phyloP scores from a whole-genome alignment of 1,140 invertebrate genomes.

The Oreohelix idahoensis region DNA sequence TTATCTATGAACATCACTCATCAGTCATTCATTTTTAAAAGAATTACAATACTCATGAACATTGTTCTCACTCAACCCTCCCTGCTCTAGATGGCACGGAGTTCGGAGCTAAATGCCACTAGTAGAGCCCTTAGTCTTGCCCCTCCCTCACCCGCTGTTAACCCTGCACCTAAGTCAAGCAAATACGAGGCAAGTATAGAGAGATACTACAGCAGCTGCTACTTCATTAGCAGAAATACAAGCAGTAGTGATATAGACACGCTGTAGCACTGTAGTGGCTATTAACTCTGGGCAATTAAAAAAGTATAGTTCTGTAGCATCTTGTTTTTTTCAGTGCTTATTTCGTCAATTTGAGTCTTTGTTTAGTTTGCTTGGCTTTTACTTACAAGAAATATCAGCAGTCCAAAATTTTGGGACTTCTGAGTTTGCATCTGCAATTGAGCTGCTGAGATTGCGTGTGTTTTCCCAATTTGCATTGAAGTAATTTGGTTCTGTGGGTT shows the following conservation, averaged over 20 bases:
- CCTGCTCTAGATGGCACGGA: constrained; percentile 65
- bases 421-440: no score
- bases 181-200: constrained; percentile 63
- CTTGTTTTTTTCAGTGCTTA: neutral
- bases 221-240: neutral
- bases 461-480: no score
- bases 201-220: neutral
- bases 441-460: no score
- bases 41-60: no score
- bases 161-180: constrained; percentile 37
- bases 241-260: neutral
- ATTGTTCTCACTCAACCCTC: neutral
- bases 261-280: neutral
- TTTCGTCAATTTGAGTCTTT: neutral
- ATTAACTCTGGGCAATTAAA: neutral
- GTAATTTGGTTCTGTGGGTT: no score
- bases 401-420: no score
- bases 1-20: no score
- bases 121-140: constrained; percentile 50
- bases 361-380: neutral
- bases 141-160: constrained; percentile 39
- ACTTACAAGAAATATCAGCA: no score
- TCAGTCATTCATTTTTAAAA: no score
- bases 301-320: neutral
- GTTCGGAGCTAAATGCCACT: constrained; percentile 59